Base-by-base conservation (phyloP, 2,888 invertebrate genomes). In the Pristionchus japonicus region DNA sequence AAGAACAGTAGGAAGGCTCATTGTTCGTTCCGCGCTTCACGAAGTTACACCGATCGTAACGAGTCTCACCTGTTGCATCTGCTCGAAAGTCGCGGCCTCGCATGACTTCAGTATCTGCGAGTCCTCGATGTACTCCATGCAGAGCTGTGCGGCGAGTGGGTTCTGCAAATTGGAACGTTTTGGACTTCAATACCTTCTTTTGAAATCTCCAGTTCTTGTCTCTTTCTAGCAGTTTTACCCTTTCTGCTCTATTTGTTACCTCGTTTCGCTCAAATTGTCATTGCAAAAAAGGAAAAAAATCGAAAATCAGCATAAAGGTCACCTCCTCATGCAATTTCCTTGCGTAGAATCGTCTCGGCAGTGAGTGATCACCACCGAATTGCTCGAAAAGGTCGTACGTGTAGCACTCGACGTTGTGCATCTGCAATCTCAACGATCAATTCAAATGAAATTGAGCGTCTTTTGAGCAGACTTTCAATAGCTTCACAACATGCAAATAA, bases 351-450 rank as follows among this genome's bases (percentile, higher is more conserved):
- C 70, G 15, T 20, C 3, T 40, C 4, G 70, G 70, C n/a, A 70
- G 7, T 3, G 70, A 3, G 3, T 70, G 70, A 1, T 13, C 37
- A 17, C n/a, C 37, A 37, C 40, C 70, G 70, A 70, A 70, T 37
- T 23, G 70, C 37, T 70, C 37, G 37, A 70, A 20, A 1, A 34
- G 31, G 0, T 70, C 70, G 70, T 70, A 70, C 3, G 37, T 4
- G 37, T 70, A 31, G 37, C 70, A 70, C 70, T 70, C 70, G 23
- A 70, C 31, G 70, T 70, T 70, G 70, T 70, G 70, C 70, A 70
- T 37, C 70, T 70, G 1, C 3, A 20, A 31, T 43, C 11, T 43
- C n/a, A n/a, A n/a, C n/a, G n/a, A n/a, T n/a, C n/a, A n/a, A n/a
- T n/a, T n/a, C n/a, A n/a, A n/a, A n/a, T n/a, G n/a, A n/a, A n/a